Evolutionary conservation across 1,140 invertebrate species (phyloP).

Genomic region (Solenopsis invicta): DNA sequence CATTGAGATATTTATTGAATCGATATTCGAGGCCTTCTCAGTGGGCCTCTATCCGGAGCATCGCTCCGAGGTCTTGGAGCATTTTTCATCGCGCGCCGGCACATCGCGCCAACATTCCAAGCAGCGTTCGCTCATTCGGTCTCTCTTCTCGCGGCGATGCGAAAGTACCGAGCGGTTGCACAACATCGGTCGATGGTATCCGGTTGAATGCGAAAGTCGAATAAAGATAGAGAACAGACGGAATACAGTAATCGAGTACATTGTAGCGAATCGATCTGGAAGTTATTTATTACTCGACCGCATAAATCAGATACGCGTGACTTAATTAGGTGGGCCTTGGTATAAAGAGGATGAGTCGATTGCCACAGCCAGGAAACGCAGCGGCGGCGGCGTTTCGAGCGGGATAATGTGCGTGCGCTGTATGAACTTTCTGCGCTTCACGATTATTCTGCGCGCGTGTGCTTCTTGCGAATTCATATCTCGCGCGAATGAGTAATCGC

Average conservation of each 20-base stretch:
- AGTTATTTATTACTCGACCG: conserved; percentile 55
- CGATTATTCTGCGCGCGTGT: conserved; percentile 65
- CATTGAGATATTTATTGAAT: conserved; percentile 76
- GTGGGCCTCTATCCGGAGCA: conserved; percentile 70
- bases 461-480: conserved; percentile 59
- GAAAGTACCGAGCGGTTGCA: background rate
- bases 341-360: conserved; percentile 67
- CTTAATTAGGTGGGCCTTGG: conserved; percentile 70
- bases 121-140: conserved; percentile 23
- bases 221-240: background rate
- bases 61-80: conserved; percentile 68
- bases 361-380: conserved; percentile 62
- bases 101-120: conserved; percentile 67
- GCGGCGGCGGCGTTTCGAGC: conserved; percentile 11
- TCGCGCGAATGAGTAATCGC: conserved; percentile 69
- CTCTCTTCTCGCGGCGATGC: background rate
- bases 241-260: conserved; percentile 13
- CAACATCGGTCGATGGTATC: background rate
- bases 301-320: conserved; percentile 72
- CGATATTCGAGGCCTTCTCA: conserved; percentile 75
- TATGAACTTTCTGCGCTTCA: conserved; percentile 63
- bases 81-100: conserved; percentile 78
- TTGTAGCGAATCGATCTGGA: background rate
- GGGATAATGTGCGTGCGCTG: conserved; percentile 69
- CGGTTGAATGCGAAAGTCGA: background rate